Evolutionary conservation across 2,888 invertebrate species (phyloP), one percentile per base, ranked within the genome.

Genomic region (Eupeodes luniger): DNA sequence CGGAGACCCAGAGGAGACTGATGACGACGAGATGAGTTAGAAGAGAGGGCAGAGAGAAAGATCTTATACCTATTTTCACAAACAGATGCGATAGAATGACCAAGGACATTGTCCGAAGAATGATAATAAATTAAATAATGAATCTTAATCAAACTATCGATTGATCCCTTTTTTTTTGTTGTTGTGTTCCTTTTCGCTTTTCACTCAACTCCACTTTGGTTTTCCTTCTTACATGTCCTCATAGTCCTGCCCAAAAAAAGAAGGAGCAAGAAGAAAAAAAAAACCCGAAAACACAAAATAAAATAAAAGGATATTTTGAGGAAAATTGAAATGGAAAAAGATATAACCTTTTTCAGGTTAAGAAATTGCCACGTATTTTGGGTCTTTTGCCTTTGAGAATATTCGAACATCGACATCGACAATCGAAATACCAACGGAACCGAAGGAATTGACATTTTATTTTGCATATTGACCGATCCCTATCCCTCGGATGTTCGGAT

Each of bases 381-480:
- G 87, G 84, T 75, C 9, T 78, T 51, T 66, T 47, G 64, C 85
- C 85, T 78, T 70, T 66, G 78, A 84, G 88, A 47, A 70, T 64
- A 40, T 40, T 40, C 40, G 27, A 40, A 40, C 40, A 40, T 61
- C 14, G 14, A 67, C 11, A 14, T 6, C n/a, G 57, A 57, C 57
- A 57, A 27, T 47, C 12, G 19, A 81, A 7, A 55, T 47, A 47
- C 49, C 51, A 62, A 62, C 7, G 59, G 40, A 82, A 79, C 69
- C 79, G 53, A 67, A 78, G 88, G 70, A 88, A 81, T 88, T 88
- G 88, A 88, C 88, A 88, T 88, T 88, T 88, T 88, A 88, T 85
- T 88, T 88, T 88, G 88, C 88, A 88, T 88, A 88, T 88, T 88
- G 88, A 85, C 88, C 88, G 81, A 88, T 85, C 66, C 77, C 75